Conservation (phyloP, 2,888 invertebrate genomes). For the Coremacera marginata region DNA sequence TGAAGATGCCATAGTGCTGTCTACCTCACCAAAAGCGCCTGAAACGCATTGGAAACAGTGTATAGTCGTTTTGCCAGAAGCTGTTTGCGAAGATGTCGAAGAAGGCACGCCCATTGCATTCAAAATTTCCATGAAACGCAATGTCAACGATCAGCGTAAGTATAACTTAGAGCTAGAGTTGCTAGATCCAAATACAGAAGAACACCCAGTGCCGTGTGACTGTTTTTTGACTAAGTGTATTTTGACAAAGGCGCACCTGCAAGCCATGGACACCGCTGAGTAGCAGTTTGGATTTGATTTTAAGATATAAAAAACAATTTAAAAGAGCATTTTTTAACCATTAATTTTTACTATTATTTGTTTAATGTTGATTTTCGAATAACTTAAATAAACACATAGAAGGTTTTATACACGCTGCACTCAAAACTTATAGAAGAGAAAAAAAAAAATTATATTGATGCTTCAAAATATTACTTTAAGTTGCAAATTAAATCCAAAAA, state of each 20-base stretch:
- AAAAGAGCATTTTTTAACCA: background rate
- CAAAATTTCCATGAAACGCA: conserved; percentile 73
- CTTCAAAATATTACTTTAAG: background rate
- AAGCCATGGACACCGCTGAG: conserved; percentile 54
- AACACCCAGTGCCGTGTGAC: conserved; percentile 83
- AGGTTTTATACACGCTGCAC: conserved; percentile 2
- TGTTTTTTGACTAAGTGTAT: conserved; percentile 86
- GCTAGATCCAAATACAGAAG: conserved; percentile 76
- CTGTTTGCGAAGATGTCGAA: conserved; percentile 70
- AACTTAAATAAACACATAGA: background rate
- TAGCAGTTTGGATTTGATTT: background rate
- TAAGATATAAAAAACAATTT: background rate
- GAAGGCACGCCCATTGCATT: conserved; percentile 78
- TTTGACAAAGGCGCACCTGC: conserved; percentile 72
- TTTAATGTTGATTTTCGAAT: conserved; percentile 8
- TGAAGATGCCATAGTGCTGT: conserved; percentile 75
- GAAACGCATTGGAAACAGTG: conserved; percentile 97
- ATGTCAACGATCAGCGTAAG: conserved; percentile 56
- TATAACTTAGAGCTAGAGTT: conserved; percentile 80
- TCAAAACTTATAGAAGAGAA: background rate
- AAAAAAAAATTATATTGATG: background rate
- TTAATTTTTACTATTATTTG: conserved; percentile 12
- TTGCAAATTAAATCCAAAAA: background rate
- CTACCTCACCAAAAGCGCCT: conserved; percentile 81
- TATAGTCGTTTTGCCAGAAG: conserved; percentile 81